Evolutionary conservation across 1,140 invertebrate genomes (phyloP), one percentile per base, ranked within the genome.

Genomic region (Notospermus geniculatus): DNA sequence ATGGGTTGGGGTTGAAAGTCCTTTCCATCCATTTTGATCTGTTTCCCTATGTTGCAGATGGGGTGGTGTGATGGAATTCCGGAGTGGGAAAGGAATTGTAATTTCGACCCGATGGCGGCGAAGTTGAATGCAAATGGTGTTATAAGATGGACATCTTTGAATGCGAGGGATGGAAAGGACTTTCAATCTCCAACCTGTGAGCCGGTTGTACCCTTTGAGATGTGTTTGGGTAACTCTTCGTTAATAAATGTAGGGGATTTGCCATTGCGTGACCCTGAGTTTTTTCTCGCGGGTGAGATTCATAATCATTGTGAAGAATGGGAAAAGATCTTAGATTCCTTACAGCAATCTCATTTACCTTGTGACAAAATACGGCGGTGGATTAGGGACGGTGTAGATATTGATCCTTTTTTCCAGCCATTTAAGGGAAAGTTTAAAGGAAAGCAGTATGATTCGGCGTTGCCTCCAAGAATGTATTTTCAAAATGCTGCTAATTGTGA

Each of bases 381-480:
- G 64, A n/a, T 65, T 19, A 46, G 46, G 17, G 32, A 57, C 32
- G 58, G 59, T 5, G 58, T 60, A 56, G 52, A 65, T 61, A 25
- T 64, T 32, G 32, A 43, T 30, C 25, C 39, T 23, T 65, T 62
- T 54, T 57, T 65, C 39, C 17, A 53, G 15, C 57, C 45, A 27
- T 62, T 66, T 46, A 59, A 60, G 29, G 57, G 54, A n/a, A 57
- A 63, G 32, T 66, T 66, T 62, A 66, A 56, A 29, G 57, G 57
- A 2, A 58, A 54, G 39, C n/a, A 25, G 27, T 66, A 30, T 62
- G 61, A 66, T 50, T 41, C 30, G 17, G 58, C 50, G 25, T 17
- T 54, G 1, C 60, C 61, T 41, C 65, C 65, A 7, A 59, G 36
- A 54, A 30, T 46, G 23, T 63, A 60, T 54, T 63, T 62, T 56